Percentiles rank a stretch among this genome's conserved stretches.
Evolutionary conservation across 2,888 invertebrate species (phyloP).

Genomic region (Lumbricus terrestris): DNA sequence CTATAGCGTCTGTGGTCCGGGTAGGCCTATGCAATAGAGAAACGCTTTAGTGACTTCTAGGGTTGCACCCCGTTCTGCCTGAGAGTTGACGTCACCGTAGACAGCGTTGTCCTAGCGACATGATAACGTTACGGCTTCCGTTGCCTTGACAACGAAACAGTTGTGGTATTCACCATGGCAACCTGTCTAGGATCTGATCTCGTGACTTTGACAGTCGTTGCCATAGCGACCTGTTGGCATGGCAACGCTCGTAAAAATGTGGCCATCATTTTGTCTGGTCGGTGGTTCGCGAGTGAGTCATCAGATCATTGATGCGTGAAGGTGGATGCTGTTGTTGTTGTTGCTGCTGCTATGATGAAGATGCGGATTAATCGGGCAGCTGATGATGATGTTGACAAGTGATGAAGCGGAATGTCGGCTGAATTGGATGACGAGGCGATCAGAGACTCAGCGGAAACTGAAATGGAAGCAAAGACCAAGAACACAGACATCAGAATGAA

Average conservation of each 20-base stretch:
- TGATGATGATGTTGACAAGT: neutral
- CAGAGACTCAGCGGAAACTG: no score
- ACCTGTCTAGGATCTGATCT: neutral
- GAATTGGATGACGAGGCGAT: neutral
- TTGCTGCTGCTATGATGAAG: neutral
- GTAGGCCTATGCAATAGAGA: neutral
- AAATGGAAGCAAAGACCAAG: neutral
- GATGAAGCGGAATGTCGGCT: neutral
- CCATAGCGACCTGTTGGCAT: neutral
- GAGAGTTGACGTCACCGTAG: neutral
- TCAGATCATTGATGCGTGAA: neutral
- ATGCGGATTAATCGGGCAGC: neutral
- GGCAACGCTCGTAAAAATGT: neutral
- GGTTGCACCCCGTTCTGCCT: neutral
- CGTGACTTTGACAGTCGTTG: neutral
- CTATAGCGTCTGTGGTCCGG: no score
- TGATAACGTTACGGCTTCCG: neutral
- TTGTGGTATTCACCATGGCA: neutral
- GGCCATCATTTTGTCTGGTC: neutral
- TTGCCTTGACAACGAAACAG: neutral
- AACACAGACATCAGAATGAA: neutral
- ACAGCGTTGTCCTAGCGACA: neutral
- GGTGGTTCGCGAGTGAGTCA: no score
- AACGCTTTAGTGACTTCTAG: neutral
- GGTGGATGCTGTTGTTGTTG: neutral